phyloP scores from a whole-genome alignment of 2,888 invertebrate species.

The Eristalis tenax region DNA sequence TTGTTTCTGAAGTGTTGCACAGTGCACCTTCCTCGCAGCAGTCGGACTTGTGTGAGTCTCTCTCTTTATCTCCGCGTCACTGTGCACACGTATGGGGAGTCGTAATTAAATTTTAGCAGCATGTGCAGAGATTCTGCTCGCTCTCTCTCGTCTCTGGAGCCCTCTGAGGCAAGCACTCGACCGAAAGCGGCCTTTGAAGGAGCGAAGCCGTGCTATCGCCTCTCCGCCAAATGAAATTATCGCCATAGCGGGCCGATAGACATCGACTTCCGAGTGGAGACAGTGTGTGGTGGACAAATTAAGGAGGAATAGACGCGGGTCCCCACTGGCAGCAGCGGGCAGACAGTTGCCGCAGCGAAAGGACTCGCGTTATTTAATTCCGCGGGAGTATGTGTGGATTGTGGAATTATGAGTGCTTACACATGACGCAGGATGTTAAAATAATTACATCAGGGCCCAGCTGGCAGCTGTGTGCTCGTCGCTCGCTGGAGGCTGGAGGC shows the following conservation, averaged over 20 bases:
- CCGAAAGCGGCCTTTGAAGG: conserved; percentile 36
- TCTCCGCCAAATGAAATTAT: conserved; percentile 64
- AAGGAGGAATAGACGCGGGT: conserved; percentile 45
- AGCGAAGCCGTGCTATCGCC: conserved; percentile 59
- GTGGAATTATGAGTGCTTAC: conserved; percentile 57
- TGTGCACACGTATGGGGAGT: not conserved
- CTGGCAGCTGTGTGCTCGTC: not conserved
- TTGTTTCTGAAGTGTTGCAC: conserved; percentile 31
- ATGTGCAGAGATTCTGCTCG: conserved; percentile 31
- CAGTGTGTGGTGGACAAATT: conserved; percentile 38
- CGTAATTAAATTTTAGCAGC: conserved; percentile 67
- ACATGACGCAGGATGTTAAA: conserved; percentile 41
- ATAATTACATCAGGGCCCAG: conserved; percentile 33
- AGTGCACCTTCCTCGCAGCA: conserved; percentile 15
- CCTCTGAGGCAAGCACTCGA: not conserved
- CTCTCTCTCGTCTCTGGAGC: not conserved
- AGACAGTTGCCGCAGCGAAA: not conserved
- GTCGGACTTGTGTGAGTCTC: conserved; percentile 3
- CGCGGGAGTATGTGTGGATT: conserved; percentile 18
- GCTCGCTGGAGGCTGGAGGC: not conserved
- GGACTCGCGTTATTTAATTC: conserved; percentile 53
- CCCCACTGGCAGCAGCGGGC: not conserved
- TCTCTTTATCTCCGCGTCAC: not conserved
- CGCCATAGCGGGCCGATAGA: conserved; percentile 54
- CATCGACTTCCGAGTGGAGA: conserved; percentile 24